A percentile compares a stretch with the other conserved stretches of the same genome.
These are phyloP conservation scores for Oncorhynchus nerka DNA, from an alignment of 2,113 vertebrate species.

Conservation along the genomic window DNA sequence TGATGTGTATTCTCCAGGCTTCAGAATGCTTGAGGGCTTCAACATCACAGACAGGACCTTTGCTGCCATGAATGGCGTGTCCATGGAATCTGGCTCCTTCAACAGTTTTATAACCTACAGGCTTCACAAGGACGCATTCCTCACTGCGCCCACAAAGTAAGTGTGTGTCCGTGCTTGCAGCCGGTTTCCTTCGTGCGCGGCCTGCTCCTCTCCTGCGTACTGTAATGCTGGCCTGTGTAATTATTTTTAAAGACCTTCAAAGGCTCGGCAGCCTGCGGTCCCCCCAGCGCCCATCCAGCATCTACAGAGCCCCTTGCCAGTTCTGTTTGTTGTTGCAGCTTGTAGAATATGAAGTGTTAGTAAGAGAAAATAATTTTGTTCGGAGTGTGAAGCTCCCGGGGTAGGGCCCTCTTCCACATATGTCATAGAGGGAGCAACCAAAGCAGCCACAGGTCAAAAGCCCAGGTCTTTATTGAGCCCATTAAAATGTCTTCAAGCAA, in stretches of 20 bases:
- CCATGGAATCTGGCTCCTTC: constrained; percentile 93
- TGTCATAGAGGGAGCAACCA: constrained; percentile 17
- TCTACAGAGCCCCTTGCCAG: constrained; percentile 4
- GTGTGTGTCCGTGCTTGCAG: constrained; percentile 34
- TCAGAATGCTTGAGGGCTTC: constrained; percentile 97
- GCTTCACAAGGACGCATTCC: constrained; percentile 90
- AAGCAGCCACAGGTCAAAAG: constrained; percentile 29
- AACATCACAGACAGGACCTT: constrained; percentile 93
- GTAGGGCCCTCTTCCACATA: not conserved
- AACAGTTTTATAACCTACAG: constrained; percentile 90
- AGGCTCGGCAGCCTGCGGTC: constrained; percentile 25
- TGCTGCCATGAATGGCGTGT: constrained; percentile 88
- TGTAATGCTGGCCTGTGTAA: constrained; percentile 36
- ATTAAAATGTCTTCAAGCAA: constrained; percentile 40
- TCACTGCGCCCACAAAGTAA: constrained; percentile 91
- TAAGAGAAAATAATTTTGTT: constrained; percentile 15
- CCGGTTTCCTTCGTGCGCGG: not conserved
- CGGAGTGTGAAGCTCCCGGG: constrained; percentile 16
- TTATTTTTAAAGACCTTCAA: constrained; percentile 55
- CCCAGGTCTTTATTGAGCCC: constrained; percentile 26
- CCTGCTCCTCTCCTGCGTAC: constrained; percentile 24
- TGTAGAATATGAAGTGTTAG: constrained; percentile 41
- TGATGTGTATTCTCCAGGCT: constrained; percentile 73
- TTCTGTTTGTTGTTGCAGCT: constrained; percentile 44
- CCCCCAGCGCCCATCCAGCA: constrained; percentile 24